These are phyloP conservation scores for Mylabris phalerata DNA, from an alignment of 1,140 invertebrate species.

Conservation along the genomic window DNA sequence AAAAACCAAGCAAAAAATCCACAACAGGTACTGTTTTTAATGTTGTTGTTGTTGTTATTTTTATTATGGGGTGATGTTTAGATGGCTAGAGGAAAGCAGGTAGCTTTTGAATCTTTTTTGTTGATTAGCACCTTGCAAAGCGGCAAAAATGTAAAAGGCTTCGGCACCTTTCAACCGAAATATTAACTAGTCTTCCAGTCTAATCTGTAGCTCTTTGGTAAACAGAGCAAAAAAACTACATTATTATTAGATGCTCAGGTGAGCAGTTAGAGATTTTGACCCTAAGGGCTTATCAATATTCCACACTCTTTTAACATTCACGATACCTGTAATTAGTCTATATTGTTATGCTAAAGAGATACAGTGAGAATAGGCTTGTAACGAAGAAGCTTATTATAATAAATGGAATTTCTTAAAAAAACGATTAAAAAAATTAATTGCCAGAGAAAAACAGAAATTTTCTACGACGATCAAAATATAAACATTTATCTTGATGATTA, in stretches of 20 bases:
- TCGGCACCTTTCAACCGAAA: constrained; percentile 10
- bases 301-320: not conserved
- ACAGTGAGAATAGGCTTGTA: not conserved
- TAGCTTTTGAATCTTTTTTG: constrained; percentile 9
- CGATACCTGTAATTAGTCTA: constrained; percentile 8
- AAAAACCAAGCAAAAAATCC: too few relatives aligned
- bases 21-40: too few relatives aligned
- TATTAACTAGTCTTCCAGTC: constrained; percentile 11
- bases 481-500: too few relatives aligned
- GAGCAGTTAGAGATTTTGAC: too few relatives aligned
- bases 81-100: constrained; percentile 1
- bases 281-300: too few relatives aligned
- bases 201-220: constrained; percentile 6
- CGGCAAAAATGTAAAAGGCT: constrained; percentile 7
- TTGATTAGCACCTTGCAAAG: constrained; percentile 17
- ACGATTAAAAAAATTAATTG: not conserved
- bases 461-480: too few relatives aligned
- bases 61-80: too few relatives aligned
- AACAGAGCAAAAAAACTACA: constrained; percentile 11
- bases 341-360: constrained; percentile 14
- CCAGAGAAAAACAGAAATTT: not conserved
- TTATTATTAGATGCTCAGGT: constrained; percentile 6
- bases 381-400: constrained; percentile 1
- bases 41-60: too few relatives aligned
- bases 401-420: not conserved